Conservation (phyloP, 2,113 vertebrate species). For the Kryptolebias marmoratus region DNA sequence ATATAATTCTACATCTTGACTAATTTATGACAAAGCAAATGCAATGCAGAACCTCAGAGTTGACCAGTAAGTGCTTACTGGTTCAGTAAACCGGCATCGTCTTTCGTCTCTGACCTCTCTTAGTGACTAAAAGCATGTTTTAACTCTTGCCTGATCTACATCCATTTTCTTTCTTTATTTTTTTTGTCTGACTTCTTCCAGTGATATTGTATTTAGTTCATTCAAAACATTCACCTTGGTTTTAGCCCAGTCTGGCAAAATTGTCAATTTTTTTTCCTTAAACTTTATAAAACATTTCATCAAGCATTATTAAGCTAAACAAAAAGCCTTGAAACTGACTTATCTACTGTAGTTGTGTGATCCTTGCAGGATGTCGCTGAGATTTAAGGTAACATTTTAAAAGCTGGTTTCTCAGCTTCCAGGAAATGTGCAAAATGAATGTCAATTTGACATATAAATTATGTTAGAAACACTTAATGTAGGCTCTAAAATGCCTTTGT, state of each 20-base stretch:
- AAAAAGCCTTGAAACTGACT: neutral
- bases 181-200: neutral
- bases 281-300: neutral
- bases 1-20: too few species aligned
- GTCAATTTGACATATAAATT: neutral
- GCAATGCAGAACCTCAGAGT: too few species aligned
- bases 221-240: neutral
- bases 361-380: neutral
- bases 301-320: neutral
- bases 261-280: neutral
- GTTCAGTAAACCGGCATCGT: neutral
- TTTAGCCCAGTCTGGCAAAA: neutral
- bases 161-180: neutral
- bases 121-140: neutral
- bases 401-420: neutral
- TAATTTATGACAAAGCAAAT: too few species aligned
- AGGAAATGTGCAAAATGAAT: neutral
- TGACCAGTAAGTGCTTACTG: too few species aligned
- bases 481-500: too few species aligned
- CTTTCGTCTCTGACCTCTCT: neutral
- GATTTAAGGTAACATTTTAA: neutral
- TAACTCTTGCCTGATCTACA: neutral
- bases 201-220: neutral
- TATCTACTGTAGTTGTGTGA: too few species aligned
- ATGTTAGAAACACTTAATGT: neutral